phyloP scores from a whole-genome alignment of 2,888 invertebrate species.

The Ditylenchus weischeri region DNA sequence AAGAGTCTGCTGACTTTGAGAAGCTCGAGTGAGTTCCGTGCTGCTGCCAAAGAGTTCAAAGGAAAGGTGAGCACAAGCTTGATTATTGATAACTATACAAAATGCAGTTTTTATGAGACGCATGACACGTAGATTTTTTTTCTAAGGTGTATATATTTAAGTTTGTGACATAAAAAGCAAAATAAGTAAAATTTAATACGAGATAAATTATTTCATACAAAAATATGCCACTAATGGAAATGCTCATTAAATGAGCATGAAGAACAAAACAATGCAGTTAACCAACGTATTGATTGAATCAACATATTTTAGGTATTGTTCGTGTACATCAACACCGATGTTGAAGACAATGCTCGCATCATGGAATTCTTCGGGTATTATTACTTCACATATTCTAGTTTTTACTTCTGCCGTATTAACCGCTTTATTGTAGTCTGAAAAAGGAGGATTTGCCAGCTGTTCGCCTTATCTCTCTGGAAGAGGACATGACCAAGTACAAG shows the following conservation, averaged over 20 bases:
- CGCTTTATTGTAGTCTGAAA: slow-evolving; percentile 65
- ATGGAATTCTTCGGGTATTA: slow-evolving; percentile 89
- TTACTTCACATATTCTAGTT: slow-evolving; percentile 52
- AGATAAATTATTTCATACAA: no score
- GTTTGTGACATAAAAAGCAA: slow-evolving; percentile 29
- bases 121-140: no score
- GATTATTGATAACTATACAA: no score
- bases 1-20: slow-evolving; percentile 77
- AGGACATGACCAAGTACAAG: slow-evolving; percentile 96
- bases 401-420: neutral
- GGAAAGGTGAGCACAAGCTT: slow-evolving; percentile 69
- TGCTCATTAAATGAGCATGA: no score
- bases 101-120: no score
- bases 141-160: no score
- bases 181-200: slow-evolving; percentile 10
- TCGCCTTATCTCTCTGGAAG: slow-evolving; percentile 82
- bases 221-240: no score
- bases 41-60: slow-evolving; percentile 82
- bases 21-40: slow-evolving; percentile 74
- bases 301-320: slow-evolving; percentile 71
- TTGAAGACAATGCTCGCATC: slow-evolving; percentile 92
- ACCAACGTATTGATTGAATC: no score
- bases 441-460: slow-evolving; percentile 70
- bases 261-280: no score
- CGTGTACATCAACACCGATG: slow-evolving; percentile 89